Evolutionary conservation across 2,113 vertebrate species (phyloP), one percentile per base, ranked within the genome.

Genomic region (Prietella phreatophila): DNA sequence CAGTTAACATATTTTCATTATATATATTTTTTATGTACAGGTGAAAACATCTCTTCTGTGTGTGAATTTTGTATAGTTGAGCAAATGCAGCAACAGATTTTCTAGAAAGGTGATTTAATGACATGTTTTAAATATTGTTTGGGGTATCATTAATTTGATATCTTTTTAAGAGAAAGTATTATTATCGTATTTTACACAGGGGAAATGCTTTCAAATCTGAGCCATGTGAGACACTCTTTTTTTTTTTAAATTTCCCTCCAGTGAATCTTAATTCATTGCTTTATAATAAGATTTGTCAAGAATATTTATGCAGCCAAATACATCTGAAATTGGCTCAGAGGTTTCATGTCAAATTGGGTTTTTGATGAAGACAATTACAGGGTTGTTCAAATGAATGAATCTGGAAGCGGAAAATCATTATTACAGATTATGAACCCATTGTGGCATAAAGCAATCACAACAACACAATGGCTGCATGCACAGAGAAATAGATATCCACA

Each of bases 221-320:
- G 17, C 19, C 19, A 73, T 39, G n/a, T 13, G 27, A n/a, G n/a
- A 67, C 3, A 5, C 13, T 14, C 33, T 20, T 67, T 30, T 91
- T 83, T 90, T 91, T 91, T n/a, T n/a, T n/a, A n/a, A n/a, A n/a
- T n/a, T n/a, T 91, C 89, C 91, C 89, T 91, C 91, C 89, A 55
- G 5, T 85, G 91, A 92, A 90, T 94, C 94, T 80, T 92, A 93
- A 95, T 93, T 94, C 92, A 93, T 27, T 47, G 20, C 47, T 3
- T 47, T 76, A 25, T 76, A 76, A 76, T 76, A 39, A 47, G 19
- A 25, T 75, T 47, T 75, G 39, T 1, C 25, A 42, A 47, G 71
- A 76, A 88, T 85, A 83, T 65, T 84, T 79, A 86, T 86, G 85
- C 83, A 84, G 82, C 81, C 80, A 86, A 82, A 88, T 92, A 92